These are phyloP conservation scores for Limonius californicus DNA, from an alignment of 1,140 invertebrate genomes.

Conservation along the genomic window DNA sequence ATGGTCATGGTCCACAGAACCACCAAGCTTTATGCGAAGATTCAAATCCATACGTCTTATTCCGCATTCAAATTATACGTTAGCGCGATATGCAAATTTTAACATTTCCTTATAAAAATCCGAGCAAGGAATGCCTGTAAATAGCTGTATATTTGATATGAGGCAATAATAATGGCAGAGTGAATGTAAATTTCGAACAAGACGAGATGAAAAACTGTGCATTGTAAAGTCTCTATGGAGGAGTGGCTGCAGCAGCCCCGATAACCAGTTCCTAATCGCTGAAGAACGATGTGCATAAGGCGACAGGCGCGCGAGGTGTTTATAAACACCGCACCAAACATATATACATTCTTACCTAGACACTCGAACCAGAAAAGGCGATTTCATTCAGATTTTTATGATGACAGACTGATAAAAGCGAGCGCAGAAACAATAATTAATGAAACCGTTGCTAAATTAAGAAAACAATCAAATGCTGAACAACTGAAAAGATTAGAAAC, in stretches of 20 bases:
- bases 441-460: too few species aligned
- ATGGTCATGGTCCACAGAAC: neutral
- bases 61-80: neutral
- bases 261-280: constrained; percentile 37
- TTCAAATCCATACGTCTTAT: neutral
- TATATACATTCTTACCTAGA: too few species aligned
- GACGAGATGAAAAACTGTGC: neutral
- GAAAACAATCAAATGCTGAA: too few species aligned
- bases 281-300: constrained; percentile 38
- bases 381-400: too few species aligned
- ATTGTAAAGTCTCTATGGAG: constrained; percentile 15
- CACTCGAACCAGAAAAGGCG: too few species aligned
- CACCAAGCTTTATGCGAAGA: neutral
- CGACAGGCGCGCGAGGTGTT: constrained; percentile 38
- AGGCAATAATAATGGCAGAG: neutral
- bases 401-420: too few species aligned
- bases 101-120: constrained; percentile 6
- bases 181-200: constrained; percentile 1
- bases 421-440: too few species aligned
- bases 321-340: constrained; percentile 26
- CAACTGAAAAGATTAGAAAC: too few species aligned
- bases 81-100: neutral
- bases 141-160: constrained; percentile 1
- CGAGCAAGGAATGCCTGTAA: constrained; percentile 5
- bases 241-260: constrained; percentile 24